Conservation (phyloP, 2,797 vertebrate species). For the Antennarius maculatus region DNA sequence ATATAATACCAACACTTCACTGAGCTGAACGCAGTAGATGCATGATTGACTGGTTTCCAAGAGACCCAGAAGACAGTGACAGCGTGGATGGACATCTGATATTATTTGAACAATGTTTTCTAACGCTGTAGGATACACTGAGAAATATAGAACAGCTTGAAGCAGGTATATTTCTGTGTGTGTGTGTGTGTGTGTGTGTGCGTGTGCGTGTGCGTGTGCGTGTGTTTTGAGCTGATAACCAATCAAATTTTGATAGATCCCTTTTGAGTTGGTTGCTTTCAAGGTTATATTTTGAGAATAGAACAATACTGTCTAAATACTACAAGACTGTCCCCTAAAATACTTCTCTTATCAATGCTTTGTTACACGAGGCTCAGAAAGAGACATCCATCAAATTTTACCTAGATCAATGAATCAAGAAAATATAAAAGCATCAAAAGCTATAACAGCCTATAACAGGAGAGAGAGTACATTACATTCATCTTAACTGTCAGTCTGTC, state of each 20-base stretch:
- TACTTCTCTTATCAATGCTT: neutral
- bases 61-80: neutral
- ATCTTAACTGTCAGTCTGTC: neutral
- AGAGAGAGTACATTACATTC: conserved; percentile 2
- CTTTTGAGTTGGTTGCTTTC: neutral
- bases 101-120: neutral
- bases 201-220: no score
- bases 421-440: conserved; percentile 1
- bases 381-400: conserved; percentile 21
- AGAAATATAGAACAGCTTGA: neutral
- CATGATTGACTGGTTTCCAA: neutral
- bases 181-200: neutral
- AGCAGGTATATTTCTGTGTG: neutral
- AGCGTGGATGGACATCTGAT: neutral
- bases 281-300: neutral
- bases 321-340: neutral
- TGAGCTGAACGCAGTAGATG: neutral
- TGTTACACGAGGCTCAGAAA: conserved; percentile 9
- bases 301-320: no score
- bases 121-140: neutral
- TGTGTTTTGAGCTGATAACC: no score
- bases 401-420: conserved; percentile 9
- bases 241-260: no score
- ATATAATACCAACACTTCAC: conserved; percentile 4
- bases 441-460: neutral